Percentiles rank a stretch among this genome's conserved stretches.
Conservation (phyloP, 1,140 invertebrate genomes). For the Phocides pigmalion region DNA sequence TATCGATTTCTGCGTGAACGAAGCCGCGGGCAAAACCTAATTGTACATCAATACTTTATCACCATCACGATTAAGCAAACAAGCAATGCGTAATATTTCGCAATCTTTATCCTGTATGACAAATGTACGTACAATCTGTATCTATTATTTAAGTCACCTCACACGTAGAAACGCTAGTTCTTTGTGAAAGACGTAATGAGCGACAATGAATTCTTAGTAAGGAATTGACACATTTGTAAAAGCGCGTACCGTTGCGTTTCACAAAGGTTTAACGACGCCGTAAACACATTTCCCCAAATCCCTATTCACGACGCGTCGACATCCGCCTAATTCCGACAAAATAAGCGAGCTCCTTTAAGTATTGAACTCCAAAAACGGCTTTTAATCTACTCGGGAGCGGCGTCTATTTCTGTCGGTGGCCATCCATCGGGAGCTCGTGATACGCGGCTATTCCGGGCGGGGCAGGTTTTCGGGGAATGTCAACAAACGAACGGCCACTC, state of each 20-base stretch:
- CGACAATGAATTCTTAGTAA: slow-evolving; percentile 23
- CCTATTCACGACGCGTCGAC: slow-evolving; percentile 44
- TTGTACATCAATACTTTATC: neutral
- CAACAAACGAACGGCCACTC: slow-evolving; percentile 77
- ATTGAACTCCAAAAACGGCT: slow-evolving; percentile 67
- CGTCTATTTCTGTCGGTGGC: slow-evolving; percentile 75
- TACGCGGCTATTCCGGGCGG: slow-evolving; percentile 74
- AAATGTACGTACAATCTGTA: neutral
- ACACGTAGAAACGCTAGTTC: neutral
- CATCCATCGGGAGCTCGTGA: slow-evolving; percentile 72
- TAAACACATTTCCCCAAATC: slow-evolving; percentile 42
- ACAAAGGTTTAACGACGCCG: slow-evolving; percentile 29
- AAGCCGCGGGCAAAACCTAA: no score
- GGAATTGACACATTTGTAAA: slow-evolving; percentile 29
- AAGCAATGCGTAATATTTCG: slow-evolving; percentile 6
- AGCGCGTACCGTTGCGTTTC: slow-evolving; percentile 35
- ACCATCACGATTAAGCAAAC: slow-evolving; percentile 4
- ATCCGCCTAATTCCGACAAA: slow-evolving; percentile 61
- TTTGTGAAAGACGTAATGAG: slow-evolving; percentile 21
- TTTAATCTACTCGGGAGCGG: slow-evolving; percentile 59
- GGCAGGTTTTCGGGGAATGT: slow-evolving; percentile 82
- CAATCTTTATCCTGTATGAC: slow-evolving; percentile 16
- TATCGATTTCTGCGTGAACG: no score
- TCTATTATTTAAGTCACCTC: neutral
- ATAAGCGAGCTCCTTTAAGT: slow-evolving; percentile 48